Evolutionary conservation across 2,797 vertebrate species (phyloP).

Genomic region (Gymnoscopelus braueri): DNA sequence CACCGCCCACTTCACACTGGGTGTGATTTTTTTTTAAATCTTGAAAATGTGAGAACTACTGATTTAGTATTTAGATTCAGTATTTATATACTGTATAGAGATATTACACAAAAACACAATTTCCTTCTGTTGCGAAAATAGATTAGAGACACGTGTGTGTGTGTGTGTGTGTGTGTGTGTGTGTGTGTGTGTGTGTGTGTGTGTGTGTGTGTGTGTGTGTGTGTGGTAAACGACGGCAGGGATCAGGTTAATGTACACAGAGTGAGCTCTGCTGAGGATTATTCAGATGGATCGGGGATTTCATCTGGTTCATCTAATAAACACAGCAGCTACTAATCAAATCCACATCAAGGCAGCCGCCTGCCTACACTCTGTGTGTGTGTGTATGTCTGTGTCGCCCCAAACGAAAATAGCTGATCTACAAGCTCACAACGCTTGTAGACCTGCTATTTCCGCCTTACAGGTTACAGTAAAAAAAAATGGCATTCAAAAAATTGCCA

Average conservation of each 20-base stretch:
- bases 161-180: conserved; percentile 24
- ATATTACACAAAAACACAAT: too few relatives aligned
- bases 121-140: too few relatives aligned
- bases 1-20: too few relatives aligned
- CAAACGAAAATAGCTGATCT: too few relatives aligned
- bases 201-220: background rate
- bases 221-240: background rate
- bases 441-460: too few relatives aligned
- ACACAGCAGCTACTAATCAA: conserved; percentile 63
- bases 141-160: conserved; percentile 6
- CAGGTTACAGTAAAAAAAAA: too few relatives aligned
- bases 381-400: background rate
- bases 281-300: conserved; percentile 61
- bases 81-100: too few relatives aligned
- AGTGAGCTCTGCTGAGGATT: conserved; percentile 40
- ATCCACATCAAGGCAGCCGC: conserved; percentile 50
- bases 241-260: conserved; percentile 48
- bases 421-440: too few relatives aligned
- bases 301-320: conserved; percentile 74
- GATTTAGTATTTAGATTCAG: too few relatives aligned
- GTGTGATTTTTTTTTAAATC: too few relatives aligned
- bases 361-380: conserved; percentile 27
- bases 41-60: too few relatives aligned
- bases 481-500: too few relatives aligned
- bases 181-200: conserved; percentile 19